Base-by-base conservation (phyloP, 2,888 invertebrate species). In the Parnassius orleans region DNA sequence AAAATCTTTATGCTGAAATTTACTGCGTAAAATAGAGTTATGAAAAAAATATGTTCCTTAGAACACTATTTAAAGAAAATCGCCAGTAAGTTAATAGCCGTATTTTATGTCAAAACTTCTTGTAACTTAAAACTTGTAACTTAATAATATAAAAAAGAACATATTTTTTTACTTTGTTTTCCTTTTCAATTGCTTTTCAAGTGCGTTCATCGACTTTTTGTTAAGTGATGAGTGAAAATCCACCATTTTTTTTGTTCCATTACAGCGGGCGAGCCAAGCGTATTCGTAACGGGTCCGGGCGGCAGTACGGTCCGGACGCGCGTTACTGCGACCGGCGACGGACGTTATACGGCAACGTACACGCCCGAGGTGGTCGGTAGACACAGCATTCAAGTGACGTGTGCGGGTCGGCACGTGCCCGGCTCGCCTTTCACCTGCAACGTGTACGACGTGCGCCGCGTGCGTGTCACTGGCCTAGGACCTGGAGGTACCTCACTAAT, bases 401-500 rank as follows among this genome's bases (percentile, higher is more conserved):
- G 97, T 57, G 96, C 96, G 61, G 96, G 95, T 44, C 95, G 97
- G 68, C 95, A 96, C 58, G 95, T 98, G 3, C 95, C 95, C 64
- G 98, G 98, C 1, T 98, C 98, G 19, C 98, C 98, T 0, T 98
- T 98, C 83, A 96, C 96, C 19, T 98, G 98, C 84, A 98, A 98
- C 81, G 97, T 98, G 47, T 98, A 98, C 73, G 98, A 98, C 80
- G 98, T 98, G 0, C 94, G 95, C 1, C 94, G 96, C 68, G 97
- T 96, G 12, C 87, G 94, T 44, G 95, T 95, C 41, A 94, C 94
- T 15, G 95, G 95, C 1, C 76, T 95, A 43, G 92, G 92, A 0
- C 84, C 92, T 65, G 92, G 92, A 74, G 91, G 91, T 90, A 57
- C 15, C 15, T 33, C 5, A 33, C 33, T 7, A 33, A 33, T 33